Evolutionary conservation across 2,888 invertebrate species (phyloP).

Genomic region (Spicauda simplicius): DNA sequence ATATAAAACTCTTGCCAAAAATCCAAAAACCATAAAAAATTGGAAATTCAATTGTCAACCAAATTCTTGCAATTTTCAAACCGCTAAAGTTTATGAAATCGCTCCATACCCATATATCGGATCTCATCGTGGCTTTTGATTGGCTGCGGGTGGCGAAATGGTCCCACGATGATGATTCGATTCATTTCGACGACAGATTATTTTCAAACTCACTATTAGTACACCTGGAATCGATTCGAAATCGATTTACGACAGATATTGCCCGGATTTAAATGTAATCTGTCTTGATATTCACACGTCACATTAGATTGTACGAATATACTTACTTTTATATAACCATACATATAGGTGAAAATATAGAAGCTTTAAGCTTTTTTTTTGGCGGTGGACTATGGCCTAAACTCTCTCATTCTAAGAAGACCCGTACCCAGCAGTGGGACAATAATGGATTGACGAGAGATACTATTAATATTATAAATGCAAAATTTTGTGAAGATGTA

Average conservation of each 20-base stretch:
- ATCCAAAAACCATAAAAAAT: too few species aligned
- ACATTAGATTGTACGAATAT: neutral
- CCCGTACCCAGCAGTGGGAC: too few species aligned
- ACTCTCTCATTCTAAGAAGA: too few species aligned
- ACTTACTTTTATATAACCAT: too few species aligned
- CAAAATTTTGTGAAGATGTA: too few species aligned
- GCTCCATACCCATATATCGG: conserved; percentile 57
- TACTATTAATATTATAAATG: too few species aligned
- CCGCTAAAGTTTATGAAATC: conserved; percentile 41
- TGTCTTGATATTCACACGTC: conserved; percentile 11
- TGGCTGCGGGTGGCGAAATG: conserved; percentile 83
- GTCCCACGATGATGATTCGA: conserved; percentile 70
- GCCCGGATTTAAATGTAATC: conserved; percentile 25
- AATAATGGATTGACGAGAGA: too few species aligned
- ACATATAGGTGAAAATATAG: too few species aligned
- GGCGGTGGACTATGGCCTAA: too few species aligned
- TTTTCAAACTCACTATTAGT: conserved; percentile 52
- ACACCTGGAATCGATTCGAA: conserved; percentile 36
- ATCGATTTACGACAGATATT: conserved; percentile 38
- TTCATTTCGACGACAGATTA: conserved; percentile 82
- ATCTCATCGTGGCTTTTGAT: conserved; percentile 79
- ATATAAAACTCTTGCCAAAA: too few species aligned
- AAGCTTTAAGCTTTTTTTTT: too few species aligned
- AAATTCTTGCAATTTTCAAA: neutral
- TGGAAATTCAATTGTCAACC: too few species aligned